Percentiles rank a stretch among this genome's conserved stretches.
These are phyloP conservation scores for Crocodylus rhombifer DNA, from an alignment of 2,797 vertebrate genomes.

Conservation along the genomic window DNA sequence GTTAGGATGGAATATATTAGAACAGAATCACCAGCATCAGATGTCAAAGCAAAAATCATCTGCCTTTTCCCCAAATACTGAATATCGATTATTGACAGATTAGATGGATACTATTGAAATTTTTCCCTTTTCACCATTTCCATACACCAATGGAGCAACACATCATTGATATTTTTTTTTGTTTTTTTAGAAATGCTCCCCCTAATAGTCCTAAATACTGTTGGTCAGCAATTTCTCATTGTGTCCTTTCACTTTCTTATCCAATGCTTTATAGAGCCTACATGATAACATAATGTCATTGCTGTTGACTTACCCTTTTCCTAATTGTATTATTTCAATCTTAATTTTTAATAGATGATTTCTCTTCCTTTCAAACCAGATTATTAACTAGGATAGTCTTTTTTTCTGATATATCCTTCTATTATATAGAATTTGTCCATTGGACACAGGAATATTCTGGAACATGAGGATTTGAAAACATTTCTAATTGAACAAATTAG, in stretches of 20 bases:
- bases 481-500: background rate
- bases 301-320: background rate
- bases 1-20: background rate
- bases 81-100: background rate
- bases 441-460: background rate
- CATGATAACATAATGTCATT: background rate
- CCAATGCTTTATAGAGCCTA: background rate
- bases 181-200: background rate
- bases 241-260: background rate
- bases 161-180: background rate
- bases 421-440: background rate
- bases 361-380: background rate
- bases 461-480: background rate
- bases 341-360: background rate
- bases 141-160: background rate
- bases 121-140: background rate
- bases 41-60: background rate
- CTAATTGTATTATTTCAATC: background rate
- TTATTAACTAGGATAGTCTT: background rate
- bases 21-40: background rate
- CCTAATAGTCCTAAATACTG: background rate
- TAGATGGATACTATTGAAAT: background rate
- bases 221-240: background rate
- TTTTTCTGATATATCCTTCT: background rate
- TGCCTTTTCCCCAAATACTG: background rate